phyloP scores from a whole-genome alignment of 2,113 vertebrate genomes.

The Raphicerus campestris region DNA sequence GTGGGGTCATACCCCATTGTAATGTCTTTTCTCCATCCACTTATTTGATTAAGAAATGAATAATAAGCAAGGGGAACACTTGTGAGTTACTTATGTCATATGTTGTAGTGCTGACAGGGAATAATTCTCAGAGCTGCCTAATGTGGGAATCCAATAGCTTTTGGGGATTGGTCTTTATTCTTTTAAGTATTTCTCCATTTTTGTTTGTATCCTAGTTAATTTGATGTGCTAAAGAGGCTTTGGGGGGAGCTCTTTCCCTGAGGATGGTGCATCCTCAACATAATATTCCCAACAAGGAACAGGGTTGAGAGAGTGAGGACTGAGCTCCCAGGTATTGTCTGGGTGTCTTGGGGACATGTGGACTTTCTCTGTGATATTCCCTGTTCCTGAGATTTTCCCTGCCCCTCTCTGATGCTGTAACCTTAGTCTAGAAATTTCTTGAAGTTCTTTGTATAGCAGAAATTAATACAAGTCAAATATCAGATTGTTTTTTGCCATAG shows the following conservation, averaged over 20 bases:
- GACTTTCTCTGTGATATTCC: not conserved
- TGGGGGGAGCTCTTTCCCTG: not conserved
- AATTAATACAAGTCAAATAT: not conserved
- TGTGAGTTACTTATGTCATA: not conserved
- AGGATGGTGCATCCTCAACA: not conserved
- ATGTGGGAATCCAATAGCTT: not conserved
- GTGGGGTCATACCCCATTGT: not conserved
- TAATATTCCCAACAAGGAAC: not conserved
- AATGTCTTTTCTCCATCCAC: not conserved
- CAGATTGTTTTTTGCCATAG: not conserved
- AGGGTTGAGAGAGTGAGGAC: not conserved
- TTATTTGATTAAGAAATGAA: not conserved
- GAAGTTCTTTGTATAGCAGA: not conserved
- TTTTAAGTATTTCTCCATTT: not conserved
- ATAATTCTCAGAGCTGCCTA: not conserved
- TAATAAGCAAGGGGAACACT: not conserved
- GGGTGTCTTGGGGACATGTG: not conserved
- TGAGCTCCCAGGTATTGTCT: not conserved
- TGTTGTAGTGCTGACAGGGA: not conserved
- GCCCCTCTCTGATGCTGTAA: not conserved
- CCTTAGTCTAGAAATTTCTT: constrained; percentile 4
- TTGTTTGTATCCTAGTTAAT: not conserved
- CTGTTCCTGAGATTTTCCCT: not conserved
- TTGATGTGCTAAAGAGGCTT: not conserved
- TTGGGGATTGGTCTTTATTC: not conserved